Percentiles rank a stretch among this genome's conserved stretches.
phyloP scores from a whole-genome alignment of 2,113 vertebrate genomes.

The Passer domesticus region DNA sequence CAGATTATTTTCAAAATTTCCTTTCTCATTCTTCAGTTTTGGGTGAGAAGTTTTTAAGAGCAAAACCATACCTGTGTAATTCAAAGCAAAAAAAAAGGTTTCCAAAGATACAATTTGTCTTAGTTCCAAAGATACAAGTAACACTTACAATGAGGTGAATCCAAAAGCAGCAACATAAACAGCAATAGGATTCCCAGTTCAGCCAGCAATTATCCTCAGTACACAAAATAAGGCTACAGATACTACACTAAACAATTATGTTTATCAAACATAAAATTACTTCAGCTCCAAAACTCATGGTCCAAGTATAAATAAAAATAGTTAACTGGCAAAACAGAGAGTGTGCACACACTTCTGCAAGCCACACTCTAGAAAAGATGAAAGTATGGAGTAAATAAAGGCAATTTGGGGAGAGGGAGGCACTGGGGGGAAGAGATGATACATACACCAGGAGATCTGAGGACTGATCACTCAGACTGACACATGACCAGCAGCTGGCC shows the following conservation, averaged over 20 bases:
- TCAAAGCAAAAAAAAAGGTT: neutral
- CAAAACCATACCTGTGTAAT: neutral
- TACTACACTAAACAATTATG: neutral
- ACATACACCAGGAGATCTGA: neutral
- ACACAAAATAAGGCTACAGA: neutral
- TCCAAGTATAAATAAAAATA: neutral
- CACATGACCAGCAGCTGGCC: neutral
- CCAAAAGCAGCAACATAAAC: neutral
- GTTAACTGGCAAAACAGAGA: neutral
- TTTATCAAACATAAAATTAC: neutral
- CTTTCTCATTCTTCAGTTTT: neutral
- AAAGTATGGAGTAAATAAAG: neutral
- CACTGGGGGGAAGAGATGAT: neutral
- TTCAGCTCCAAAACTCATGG: neutral
- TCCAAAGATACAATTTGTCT: neutral
- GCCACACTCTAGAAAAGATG: neutral
- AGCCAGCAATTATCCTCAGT: neutral
- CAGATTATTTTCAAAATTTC: neutral
- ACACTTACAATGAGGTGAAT: neutral
- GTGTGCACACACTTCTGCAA: neutral
- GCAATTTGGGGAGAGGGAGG: fast-evolving
- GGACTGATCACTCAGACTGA: neutral
- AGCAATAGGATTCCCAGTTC: neutral
- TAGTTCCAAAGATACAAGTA: neutral
- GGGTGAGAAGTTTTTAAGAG: neutral